Evolutionary conservation across 2,113 vertebrate genomes (phyloP).

Genomic region (Python bivittatus): DNA sequence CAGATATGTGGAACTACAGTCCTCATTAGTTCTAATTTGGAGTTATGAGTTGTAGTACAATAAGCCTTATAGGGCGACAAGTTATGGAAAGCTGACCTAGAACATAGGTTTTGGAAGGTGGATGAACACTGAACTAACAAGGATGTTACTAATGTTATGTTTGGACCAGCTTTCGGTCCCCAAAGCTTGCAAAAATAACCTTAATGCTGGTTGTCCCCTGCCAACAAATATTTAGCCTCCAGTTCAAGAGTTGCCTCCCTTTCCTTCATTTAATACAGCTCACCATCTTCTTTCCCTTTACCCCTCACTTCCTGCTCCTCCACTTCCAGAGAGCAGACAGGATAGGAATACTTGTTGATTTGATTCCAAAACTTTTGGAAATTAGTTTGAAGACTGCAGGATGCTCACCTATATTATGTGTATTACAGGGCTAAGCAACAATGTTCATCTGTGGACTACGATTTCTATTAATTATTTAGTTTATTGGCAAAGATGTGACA

Average conservation of each 20-base stretch:
- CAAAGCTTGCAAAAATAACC: neutral
- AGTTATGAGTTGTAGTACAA: neutral
- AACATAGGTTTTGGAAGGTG: neutral
- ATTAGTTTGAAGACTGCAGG: no score
- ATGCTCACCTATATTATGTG: neutral
- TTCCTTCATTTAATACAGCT: no score
- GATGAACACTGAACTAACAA: neutral
- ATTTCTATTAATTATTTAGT: neutral
- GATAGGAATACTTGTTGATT: neutral
- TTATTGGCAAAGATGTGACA: neutral
- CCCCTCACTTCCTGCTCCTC: neutral
- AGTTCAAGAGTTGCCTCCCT: neutral
- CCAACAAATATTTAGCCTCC: neutral
- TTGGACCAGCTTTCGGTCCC: neutral
- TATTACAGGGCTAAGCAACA: neutral
- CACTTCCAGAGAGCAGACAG: neutral
- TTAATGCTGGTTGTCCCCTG: neutral
- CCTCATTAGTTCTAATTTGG: neutral
- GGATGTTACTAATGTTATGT: neutral
- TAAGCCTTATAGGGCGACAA: neutral
- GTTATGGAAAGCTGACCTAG: neutral
- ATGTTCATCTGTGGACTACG: neutral
- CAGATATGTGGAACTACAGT: neutral
- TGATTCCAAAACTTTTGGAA: no score
- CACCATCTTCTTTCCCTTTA: neutral